Conservation (phyloP, 2,797 vertebrate species). For the Choloepus didactylus region DNA sequence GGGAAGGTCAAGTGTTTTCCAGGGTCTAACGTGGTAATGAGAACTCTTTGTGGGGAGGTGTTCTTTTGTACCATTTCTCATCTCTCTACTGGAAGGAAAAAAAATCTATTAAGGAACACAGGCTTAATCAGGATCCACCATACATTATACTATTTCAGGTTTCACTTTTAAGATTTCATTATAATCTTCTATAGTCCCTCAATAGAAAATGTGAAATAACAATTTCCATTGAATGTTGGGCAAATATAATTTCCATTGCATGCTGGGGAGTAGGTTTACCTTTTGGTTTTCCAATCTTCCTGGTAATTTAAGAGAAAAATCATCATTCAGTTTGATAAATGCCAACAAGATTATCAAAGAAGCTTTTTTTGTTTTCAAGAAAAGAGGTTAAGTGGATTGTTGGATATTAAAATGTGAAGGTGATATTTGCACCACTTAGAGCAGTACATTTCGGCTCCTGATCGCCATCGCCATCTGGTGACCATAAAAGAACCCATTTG, state of each 20-base stretch:
- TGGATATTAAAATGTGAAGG: background rate
- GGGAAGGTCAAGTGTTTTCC: rapidly evolving
- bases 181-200: rapidly evolving
- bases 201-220: background rate
- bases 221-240: background rate
- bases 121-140: background rate
- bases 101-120: rapidly evolving
- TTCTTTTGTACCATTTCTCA: rapidly evolving
- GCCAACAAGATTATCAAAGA: constrained; percentile 14
- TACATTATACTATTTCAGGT: rapidly evolving
- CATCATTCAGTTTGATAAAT: background rate
- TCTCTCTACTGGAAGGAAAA: background rate
- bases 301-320: background rate
- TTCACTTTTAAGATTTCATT: background rate
- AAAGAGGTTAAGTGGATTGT: constrained; percentile 41
- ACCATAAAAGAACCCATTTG: background rate
- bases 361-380: constrained; percentile 61
- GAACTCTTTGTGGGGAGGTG: background rate
- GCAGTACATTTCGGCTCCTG: background rate
- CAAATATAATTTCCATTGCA: background rate
- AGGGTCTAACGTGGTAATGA: background rate
- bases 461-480: background rate
- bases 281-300: constrained; percentile 17
- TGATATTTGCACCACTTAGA: background rate
- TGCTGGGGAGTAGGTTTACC: background rate